A percentile compares a stretch with the other conserved stretches of the same genome.
Conservation (phyloP, 1,140 invertebrate species). For the Eciton burchellii region DNA sequence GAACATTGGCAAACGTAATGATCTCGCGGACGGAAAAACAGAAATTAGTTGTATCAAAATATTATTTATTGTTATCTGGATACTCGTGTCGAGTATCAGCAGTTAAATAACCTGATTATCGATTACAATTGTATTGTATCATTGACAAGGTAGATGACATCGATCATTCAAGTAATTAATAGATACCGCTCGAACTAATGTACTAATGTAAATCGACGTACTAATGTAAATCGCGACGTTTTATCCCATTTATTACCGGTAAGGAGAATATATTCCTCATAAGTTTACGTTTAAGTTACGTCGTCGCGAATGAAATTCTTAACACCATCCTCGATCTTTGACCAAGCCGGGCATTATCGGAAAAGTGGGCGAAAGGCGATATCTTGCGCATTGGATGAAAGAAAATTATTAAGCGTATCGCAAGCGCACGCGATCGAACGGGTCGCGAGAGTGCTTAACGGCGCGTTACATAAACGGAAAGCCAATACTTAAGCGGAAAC, state of each 20-base stretch:
- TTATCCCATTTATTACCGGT: too few relatives aligned
- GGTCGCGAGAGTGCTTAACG: constrained; percentile 48
- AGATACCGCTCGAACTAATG: background rate
- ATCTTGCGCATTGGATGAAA: background rate
- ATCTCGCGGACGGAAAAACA: constrained; percentile 5
- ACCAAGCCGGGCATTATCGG: constrained; percentile 7
- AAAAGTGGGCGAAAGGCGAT: background rate
- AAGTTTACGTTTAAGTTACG: background rate
- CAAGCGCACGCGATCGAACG: constrained; percentile 36
- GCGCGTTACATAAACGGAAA: constrained; percentile 59
- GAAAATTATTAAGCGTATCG: constrained; percentile 53
- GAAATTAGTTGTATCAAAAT: background rate
- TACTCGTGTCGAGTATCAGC: background rate
- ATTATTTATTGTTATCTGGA: background rate
- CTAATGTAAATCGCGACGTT: too few relatives aligned
- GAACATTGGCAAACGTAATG: background rate
- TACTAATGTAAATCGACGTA: too few relatives aligned
- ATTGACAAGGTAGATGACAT: background rate
- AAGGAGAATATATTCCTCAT: too few relatives aligned
- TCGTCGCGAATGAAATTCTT: background rate
- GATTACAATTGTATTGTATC: constrained; percentile 2
- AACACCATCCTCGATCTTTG: background rate
- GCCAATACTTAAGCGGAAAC: constrained; percentile 46
- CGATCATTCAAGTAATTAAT: background rate
- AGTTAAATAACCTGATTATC: constrained; percentile 22